Evolutionary conservation across 2,888 invertebrate species (phyloP).

Genomic region (Eudemis profundana): DNA sequence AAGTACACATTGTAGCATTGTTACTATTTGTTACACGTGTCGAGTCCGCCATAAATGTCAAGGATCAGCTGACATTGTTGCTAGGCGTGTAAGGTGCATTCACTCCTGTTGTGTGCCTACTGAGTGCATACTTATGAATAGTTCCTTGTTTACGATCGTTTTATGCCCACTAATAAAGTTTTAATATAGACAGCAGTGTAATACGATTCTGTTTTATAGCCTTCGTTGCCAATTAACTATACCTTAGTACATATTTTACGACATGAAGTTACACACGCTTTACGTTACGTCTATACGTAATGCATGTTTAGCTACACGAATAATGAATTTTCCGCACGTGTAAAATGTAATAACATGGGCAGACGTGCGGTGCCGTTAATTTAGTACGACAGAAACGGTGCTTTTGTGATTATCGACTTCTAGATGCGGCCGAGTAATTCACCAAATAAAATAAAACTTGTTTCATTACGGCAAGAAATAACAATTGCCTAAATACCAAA

Average conservation of each 20-base stretch:
- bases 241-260: conserved; percentile 31
- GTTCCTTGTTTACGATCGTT: conserved; percentile 44
- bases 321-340: conserved; percentile 12
- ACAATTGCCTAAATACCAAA: too few species aligned
- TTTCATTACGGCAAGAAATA: too few species aligned
- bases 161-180: conserved; percentile 28
- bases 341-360: conserved; percentile 5
- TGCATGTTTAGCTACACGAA: not conserved
- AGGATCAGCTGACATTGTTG: conserved; percentile 45
- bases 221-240: conserved; percentile 25
- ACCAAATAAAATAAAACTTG: too few species aligned
- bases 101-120: conserved; percentile 10
- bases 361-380: not conserved
- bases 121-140: conserved; percentile 27
- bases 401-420: not conserved
- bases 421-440: too few species aligned
- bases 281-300: conserved; percentile 19
- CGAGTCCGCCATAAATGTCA: conserved; percentile 39
- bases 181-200: conserved; percentile 17
- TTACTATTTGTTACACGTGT: conserved; percentile 40
- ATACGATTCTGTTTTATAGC: conserved; percentile 30
- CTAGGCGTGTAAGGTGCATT: conserved; percentile 46
- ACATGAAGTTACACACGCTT: conserved; percentile 20
- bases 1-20: conserved; percentile 16
- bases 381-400: not conserved